Base-by-base conservation (phyloP, 2,113 vertebrate species). In the Hippocampus comes region DNA sequence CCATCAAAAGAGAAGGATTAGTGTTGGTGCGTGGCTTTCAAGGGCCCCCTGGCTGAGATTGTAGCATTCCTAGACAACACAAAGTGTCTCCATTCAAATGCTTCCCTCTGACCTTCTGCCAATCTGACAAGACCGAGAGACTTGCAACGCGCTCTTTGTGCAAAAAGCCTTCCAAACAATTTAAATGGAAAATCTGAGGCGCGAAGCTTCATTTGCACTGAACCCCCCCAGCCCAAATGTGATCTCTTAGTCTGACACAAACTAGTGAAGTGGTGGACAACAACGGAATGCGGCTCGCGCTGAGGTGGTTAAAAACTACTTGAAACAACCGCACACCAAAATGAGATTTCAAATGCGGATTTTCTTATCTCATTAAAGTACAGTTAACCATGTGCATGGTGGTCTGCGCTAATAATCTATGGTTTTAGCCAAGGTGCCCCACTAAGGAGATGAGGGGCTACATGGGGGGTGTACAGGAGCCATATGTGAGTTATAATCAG, bases 401-500 rank as follows among this genome's bases (percentile, higher is more conserved):
- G 17, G 15, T 75, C 18, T 5, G 7, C 46, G n/a, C 43, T 59
- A 42, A 71, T 72, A 51, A 56, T 34, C 43, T 27, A 46, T 2
- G 0, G 15, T 63, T 68, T n/a, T 60, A 65, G 30, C 55, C 57
- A 74, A 42, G 38, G 67, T 76, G 66, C 21, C 55, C 34, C 75
- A 42, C 38, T 48, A 4, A 27, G 49, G n/a, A 77, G 68, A 73
- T 53, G n/a, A 77, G 25, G 72, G 68, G 73, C 66, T 11, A 18
- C 64, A 71, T 30, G 53, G 15, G 77, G 78, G 69, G 71, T 61
- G 71, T 46, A 65, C 63, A 65, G 60, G 68, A 80, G 74, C 72
- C 81, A 84, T 86, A 86, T 86, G 83, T 72, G 25, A 76, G 59
- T 81, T 76, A 14, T 90, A 89, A 90, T 89, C 86, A 86, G 88